A percentile compares a stretch with the other conserved stretches of the same genome.
Evolutionary conservation across 2,797 vertebrate genomes (phyloP).

Genomic region (Sebastes hopkinsi): DNA sequence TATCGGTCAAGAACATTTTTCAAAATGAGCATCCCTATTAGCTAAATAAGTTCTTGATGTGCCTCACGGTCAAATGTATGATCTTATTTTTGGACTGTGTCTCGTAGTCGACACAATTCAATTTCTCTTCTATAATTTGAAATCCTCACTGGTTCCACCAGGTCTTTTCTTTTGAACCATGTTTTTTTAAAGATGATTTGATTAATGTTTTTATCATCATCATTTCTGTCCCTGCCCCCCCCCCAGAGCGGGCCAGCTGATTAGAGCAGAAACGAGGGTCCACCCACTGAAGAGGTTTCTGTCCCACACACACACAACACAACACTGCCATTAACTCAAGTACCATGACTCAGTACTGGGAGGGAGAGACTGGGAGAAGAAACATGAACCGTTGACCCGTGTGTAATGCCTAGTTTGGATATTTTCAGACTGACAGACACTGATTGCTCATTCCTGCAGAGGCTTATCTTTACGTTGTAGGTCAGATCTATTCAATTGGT

Average conservation of each 20-base stretch:
- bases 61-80: neutral
- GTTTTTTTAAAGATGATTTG: neutral
- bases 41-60: neutral
- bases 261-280: constrained; percentile 34
- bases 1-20: no score
- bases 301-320: constrained; percentile 24
- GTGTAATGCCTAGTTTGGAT: neutral
- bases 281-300: constrained; percentile 57
- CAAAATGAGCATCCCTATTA: no score
- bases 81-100: neutral
- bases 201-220: neutral
- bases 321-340: constrained; percentile 64
- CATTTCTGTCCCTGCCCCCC: neutral
- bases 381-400: neutral
- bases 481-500: no score
- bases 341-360: constrained; percentile 45
- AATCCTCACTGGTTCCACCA: neutral
- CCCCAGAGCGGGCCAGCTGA: constrained; percentile 6
- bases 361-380: constrained; percentile 5
- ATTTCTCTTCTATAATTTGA: neutral
- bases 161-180: neutral
- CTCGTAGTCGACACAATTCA: neutral
- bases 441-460: neutral
- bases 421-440: neutral
- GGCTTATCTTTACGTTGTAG: neutral